Percentiles rank a stretch among this genome's conserved stretches.
Evolutionary conservation across 2,888 invertebrate species (phyloP).

Genomic region (Drosophila pseudotalamancana): DNA sequence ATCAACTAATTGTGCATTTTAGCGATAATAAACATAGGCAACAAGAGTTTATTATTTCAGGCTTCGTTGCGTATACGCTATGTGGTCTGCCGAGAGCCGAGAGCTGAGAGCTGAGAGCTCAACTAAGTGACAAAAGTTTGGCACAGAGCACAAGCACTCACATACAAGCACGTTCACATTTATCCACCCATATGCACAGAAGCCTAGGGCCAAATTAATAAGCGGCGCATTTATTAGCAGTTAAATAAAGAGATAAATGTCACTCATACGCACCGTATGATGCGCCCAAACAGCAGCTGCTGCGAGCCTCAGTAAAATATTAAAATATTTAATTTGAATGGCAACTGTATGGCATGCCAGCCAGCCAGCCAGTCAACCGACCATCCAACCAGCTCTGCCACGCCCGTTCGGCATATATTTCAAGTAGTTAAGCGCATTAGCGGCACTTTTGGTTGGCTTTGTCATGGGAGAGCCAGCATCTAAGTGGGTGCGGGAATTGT

Average conservation of each 20-base stretch:
- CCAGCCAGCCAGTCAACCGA: conserved; percentile 30
- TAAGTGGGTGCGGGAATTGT: conserved; percentile 12
- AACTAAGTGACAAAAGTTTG: conserved; percentile 66
- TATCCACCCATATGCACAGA: not conserved
- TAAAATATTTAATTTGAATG: conserved; percentile 65
- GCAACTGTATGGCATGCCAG: conserved; percentile 42
- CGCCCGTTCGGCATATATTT: conserved; percentile 63
- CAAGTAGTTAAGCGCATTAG: conserved; percentile 79
- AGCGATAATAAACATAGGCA: conserved; percentile 71
- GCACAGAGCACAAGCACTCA: conserved; percentile 29
- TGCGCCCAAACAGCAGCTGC: conserved; percentile 43
- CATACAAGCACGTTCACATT: conserved; percentile 22
- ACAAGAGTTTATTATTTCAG: conserved; percentile 76
- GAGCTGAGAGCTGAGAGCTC: conserved; percentile 16
- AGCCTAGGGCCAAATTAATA: conserved; percentile 58
- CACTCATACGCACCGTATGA: conserved; percentile 68
- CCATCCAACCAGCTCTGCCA: conserved; percentile 6
- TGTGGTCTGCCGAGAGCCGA: conserved; percentile 11
- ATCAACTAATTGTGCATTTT: conserved; percentile 78
- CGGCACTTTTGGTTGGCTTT: conserved; percentile 73
- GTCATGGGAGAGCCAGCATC: conserved; percentile 27
- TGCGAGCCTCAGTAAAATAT: conserved; percentile 54
- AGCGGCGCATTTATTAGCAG: conserved; percentile 75
- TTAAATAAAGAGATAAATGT: conserved; percentile 78
- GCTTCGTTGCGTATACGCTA: conserved; percentile 47